phyloP scores from a whole-genome alignment of 53 echinoderm and acorn worm genomes.

The Pentamera pediparva region DNA sequence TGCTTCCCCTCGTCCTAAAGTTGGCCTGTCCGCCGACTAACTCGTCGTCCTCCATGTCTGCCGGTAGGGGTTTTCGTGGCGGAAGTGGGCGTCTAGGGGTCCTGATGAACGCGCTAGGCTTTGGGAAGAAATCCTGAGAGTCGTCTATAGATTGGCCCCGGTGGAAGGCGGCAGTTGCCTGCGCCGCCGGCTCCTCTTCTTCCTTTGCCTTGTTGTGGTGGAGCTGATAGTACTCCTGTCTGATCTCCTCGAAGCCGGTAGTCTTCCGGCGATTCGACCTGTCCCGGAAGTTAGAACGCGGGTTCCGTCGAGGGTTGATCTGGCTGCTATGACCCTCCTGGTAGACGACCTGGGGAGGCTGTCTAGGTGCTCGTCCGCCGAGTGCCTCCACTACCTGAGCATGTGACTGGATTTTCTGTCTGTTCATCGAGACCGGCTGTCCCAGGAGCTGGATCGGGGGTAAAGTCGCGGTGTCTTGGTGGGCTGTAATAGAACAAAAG shows the following conservation, averaged over 20 bases:
- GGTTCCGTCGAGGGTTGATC: slow-evolving; percentile 20
- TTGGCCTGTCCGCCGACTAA: slow-evolving; percentile 2
- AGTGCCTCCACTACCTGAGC: slow-evolving; percentile 57
- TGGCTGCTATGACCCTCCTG: slow-evolving; percentile 14
- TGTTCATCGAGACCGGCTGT: slow-evolving; percentile 8
- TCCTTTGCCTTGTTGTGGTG: slow-evolving; percentile 18
- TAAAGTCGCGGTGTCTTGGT: too few relatives aligned
- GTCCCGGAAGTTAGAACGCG: background rate
- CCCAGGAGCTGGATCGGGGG: too few relatives aligned
- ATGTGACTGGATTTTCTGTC: slow-evolving; percentile 37
- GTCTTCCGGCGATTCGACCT: slow-evolving; percentile 9
- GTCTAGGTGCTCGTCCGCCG: slow-evolving; percentile 33
- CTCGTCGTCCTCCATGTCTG: background rate
- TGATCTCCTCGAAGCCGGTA: slow-evolving; percentile 28
- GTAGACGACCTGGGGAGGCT: background rate
- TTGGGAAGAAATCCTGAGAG: slow-evolving; percentile 1
- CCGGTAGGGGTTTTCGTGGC: background rate
- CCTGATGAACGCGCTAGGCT: slow-evolving; percentile 30
- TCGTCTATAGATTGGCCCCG: slow-evolving; percentile 2
- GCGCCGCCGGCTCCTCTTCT: background rate
- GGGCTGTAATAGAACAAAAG: slow-evolving; percentile 3
- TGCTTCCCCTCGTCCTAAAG: background rate
- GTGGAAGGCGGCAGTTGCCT: background rate
- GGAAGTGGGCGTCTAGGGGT: slow-evolving; percentile 7
- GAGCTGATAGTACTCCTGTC: slow-evolving; percentile 21